Evolutionary conservation across 2,888 invertebrate genomes (phyloP), one percentile per base, ranked within the genome.

Genomic region (Gastrophysa polygoni): DNA sequence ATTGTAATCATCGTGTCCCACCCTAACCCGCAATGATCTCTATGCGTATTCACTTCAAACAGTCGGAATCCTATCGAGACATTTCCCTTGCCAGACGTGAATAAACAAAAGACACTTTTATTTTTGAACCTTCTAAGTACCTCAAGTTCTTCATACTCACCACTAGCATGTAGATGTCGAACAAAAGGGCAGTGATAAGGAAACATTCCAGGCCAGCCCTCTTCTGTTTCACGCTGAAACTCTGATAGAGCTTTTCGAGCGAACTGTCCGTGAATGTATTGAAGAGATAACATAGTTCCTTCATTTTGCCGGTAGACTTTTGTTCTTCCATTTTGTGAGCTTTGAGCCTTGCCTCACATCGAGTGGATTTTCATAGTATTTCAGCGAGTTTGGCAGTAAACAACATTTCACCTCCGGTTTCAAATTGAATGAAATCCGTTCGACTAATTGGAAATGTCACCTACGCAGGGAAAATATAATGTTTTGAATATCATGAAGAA

Each of bases 171-270:
- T 88, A 89, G 47, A 86, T 78, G 73, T 88, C 88, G 79, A 88
- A 89, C 56, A 89, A 80, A n/a, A 89, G 82, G 51, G 89, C 87
- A 55, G 88, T 86, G 38, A 87, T 80, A 16, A 90, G 82, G 79
- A 90, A 91, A 80, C 89, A 89, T 76, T 87, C 87, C 46, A 91
- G 82, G 29, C 90, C 91, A 49, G 87, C 86, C 50, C 90, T 85
- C 73, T 90, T 87, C 77, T 91, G 91, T 73, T 90, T 88, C 48
- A 88, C 84, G 73, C 88, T 88, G 79, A 91, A 91, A 65, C 87
- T 87, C 70, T 89, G 88, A 77, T 91, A 91, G 4, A 91, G 83
- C 72, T 85, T 85, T 76, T 91, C 90, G 68, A 91, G 82, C 54
- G 88, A 86, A 7, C 85, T 83, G 73, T 87, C 88, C 32, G 86